Percentiles rank a stretch among this genome's conserved stretches.
Conservation (phyloP, 2,797 vertebrate genomes). For the Phrynocephalus guinanensis region DNA sequence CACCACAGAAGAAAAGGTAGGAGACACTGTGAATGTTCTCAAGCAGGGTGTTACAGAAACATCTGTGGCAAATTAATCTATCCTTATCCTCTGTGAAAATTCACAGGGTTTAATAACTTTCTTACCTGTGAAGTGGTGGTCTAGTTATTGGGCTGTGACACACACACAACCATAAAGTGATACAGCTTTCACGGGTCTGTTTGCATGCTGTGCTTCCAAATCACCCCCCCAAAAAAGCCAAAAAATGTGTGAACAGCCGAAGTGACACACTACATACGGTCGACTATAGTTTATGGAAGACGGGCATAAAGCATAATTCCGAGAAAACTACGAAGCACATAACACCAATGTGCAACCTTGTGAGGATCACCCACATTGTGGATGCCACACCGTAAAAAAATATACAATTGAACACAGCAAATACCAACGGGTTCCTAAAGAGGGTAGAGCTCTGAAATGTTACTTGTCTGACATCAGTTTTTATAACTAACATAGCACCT, state of each 20-base stretch:
- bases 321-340: not conserved
- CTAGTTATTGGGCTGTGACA: constrained; percentile 60
- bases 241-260: constrained; percentile 35
- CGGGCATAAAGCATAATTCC: not conserved
- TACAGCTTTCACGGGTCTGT: constrained; percentile 29
- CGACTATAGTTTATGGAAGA: constrained; percentile 38
- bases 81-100: constrained; percentile 74
- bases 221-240: not conserved
- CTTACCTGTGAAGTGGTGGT: constrained; percentile 70
- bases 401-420: not conserved
- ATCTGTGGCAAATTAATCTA: constrained; percentile 72
- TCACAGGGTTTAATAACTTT: constrained; percentile 65
- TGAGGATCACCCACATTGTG: not conserved
- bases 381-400: not conserved
- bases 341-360: not conserved
- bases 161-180: not conserved
- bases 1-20: constrained; percentile 61
- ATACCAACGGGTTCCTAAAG: no score
- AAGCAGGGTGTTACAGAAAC: constrained; percentile 62
- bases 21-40: constrained; percentile 67
- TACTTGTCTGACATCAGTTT: no score
- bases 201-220: constrained; percentile 44
- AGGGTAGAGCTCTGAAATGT: no score
- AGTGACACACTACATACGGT: not conserved
- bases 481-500: no score